Conservation (phyloP, 2,113 vertebrate genomes). For the Chaetorhynchus papuensis region DNA sequence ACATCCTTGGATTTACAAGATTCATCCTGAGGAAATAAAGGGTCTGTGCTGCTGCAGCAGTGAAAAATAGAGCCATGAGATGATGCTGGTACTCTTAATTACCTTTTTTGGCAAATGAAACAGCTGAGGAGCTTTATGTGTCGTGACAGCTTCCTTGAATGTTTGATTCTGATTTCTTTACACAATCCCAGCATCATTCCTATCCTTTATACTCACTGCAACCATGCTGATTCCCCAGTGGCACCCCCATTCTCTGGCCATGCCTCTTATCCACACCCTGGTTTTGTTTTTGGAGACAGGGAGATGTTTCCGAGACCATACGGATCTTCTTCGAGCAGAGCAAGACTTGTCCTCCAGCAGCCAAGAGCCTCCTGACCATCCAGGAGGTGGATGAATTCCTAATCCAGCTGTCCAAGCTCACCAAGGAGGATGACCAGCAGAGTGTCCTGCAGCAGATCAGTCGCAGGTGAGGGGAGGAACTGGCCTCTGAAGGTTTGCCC, state of each 20-base stretch:
- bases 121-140: background rate
- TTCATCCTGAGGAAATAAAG: background rate
- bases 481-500: background rate
- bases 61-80: background rate
- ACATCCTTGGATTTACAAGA: background rate
- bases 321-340: constrained; percentile 94
- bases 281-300: constrained; percentile 69
- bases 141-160: background rate
- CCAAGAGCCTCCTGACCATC: constrained; percentile 92
- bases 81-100: background rate
- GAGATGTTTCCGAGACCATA: constrained; percentile 94
- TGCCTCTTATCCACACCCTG: background rate
- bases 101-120: background rate
- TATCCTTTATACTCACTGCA: background rate
- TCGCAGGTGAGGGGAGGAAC: constrained; percentile 74
- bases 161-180: background rate
- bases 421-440: constrained; percentile 97
- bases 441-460: constrained; percentile 84
- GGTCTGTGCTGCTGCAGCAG: background rate
- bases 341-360: constrained; percentile 84
- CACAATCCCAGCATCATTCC: background rate
- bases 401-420: constrained; percentile 83
- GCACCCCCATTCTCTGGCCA: background rate
- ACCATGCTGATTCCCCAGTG: background rate
- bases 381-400: constrained; percentile 93